Base-by-base conservation (phyloP, 2,113 vertebrate species). In the Struthio camelus region DNA sequence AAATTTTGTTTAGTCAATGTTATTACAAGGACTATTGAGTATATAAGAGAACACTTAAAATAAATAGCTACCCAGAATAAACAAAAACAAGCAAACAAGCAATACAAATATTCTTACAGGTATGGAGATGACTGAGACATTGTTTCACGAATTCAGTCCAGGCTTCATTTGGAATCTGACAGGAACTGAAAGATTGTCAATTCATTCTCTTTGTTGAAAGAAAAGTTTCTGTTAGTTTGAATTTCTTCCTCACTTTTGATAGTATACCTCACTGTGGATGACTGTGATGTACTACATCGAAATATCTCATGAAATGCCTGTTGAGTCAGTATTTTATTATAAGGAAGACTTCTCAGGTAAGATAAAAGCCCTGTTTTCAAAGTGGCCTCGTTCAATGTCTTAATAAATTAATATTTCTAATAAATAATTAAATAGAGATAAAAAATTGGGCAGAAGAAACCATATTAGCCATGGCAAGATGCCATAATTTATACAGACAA, bases 101-200 rank as follows among this genome's bases (percentile, higher is more conserved):
- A 61, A 61, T 44, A 80, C 30, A 73, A 82, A 90, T 75, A 62
- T 65, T 87, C 93, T 81, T 82, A 92, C 73, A 95, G 46, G 42
- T 77, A 80, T 3, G 13, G 76, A 89, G 76, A 38, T 87, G 79
- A 83, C 16, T 83, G 80, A 97, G 85, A 90, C 69, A 73, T 62
- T 93, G 61, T 73, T 89, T 89, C 85, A 38, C 69, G 8, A 84
- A 77, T 72, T 94, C 76, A 92, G 77, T 67, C 95, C 85, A 92
- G 78, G 59, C 80, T 84, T 67, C 61, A 2, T 38, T 59, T 78
- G 80, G 85, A 89, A 94, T 87, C 62, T 89, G 75, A 93, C 27
- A 62, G 82, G 85, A 95, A 94, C 40, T 78, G 65, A 96, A 95
- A 96, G 40, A 87, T 58, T 40, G 50, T 59, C 85, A 90, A 44